Evolutionary conservation across 2,888 invertebrate genomes (phyloP), one percentile per base, ranked within the genome.

Genomic region (Zhengitettix transpicula): DNA sequence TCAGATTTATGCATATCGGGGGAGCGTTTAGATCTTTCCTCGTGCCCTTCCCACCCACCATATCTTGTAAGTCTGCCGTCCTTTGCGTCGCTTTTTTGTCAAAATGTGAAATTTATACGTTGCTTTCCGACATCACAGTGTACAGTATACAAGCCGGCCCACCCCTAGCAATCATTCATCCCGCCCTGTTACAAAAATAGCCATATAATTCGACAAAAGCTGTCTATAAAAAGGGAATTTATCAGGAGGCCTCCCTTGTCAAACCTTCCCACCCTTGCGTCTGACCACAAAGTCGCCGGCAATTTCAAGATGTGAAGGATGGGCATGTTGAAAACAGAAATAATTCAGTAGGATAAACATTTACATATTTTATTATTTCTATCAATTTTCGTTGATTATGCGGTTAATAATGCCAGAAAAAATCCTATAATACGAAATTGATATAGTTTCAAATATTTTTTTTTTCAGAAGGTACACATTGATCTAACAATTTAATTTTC

Each of bases 141-240:
- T 56, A 52, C 42, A 44, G 51, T 15, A 41, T 17, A 15, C 15
- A 28, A 47, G 12, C 47, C 55, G n/a, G 12, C 56, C 52, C 58
- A 40, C 47, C 44, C 44, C 55, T 40, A 40, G 40, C n/a, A n/a
- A 55, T 40, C 55, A 55, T 40, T 55, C 55, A 53, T 58, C 54
- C n/a, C 58, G 57, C 42, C 28, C 44, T 28, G 28, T 28, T 28
- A 52, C 57, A 59, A 56, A 59, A 59, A 59, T 59, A 56, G 59
- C 59, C 59, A 59, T 47, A 59, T 59, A 59, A 59, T 59, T 59
- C 59, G 55, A 51, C 52, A 54, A 56, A 56, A 59, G 61, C 58
- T 61, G 61, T 61, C 61, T 61, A 61, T 61, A 61, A 61, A 61
- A 61, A 58, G 58, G 58, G 56, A 58, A 61, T 61, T 61, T 61